Conservation (phyloP, 2,888 invertebrate species). For the Nemurella pictetii region DNA sequence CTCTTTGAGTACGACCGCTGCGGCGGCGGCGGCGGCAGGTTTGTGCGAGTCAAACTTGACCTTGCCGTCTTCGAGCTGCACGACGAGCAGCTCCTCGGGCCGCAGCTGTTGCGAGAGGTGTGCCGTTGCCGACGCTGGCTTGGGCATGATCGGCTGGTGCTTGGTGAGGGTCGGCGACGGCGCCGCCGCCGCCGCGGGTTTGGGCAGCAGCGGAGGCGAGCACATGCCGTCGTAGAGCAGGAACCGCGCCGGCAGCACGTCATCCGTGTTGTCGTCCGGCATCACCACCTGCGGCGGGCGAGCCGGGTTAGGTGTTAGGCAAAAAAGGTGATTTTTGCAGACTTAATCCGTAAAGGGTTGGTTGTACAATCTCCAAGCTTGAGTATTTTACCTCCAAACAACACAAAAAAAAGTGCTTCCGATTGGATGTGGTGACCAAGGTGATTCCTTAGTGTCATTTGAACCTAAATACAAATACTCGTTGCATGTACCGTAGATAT, state of each 20-base stretch:
- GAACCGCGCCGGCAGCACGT: neutral
- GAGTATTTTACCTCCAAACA: too few relatives aligned
- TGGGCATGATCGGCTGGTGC: neutral
- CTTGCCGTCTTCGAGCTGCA: neutral
- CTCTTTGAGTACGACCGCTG: too few relatives aligned
- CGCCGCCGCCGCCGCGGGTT: neutral
- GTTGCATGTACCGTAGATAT: too few relatives aligned
- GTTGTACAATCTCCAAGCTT: too few relatives aligned
- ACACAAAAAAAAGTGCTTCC: too few relatives aligned
- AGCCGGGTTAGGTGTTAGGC: too few relatives aligned
- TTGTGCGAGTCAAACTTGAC: neutral
- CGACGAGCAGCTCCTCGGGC: neutral
- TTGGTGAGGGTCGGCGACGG: neutral
- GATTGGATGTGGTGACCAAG: too few relatives aligned
- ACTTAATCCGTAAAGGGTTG: too few relatives aligned
- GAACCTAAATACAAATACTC: too few relatives aligned
- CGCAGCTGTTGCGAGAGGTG: neutral
- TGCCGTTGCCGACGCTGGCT: too few relatives aligned
- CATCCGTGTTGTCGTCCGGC: neutral
- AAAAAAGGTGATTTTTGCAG: too few relatives aligned
- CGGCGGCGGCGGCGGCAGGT: neutral
- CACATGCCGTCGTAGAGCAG: constrained; percentile 2
- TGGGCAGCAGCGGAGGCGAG: neutral
- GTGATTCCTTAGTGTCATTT: too few relatives aligned
- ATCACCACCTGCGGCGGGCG: constrained; percentile 22